Evolutionary conservation across 2,797 vertebrate species (phyloP), one percentile per base, ranked within the genome.

Genomic region (Lepidocolaptes lacrymiger): DNA sequence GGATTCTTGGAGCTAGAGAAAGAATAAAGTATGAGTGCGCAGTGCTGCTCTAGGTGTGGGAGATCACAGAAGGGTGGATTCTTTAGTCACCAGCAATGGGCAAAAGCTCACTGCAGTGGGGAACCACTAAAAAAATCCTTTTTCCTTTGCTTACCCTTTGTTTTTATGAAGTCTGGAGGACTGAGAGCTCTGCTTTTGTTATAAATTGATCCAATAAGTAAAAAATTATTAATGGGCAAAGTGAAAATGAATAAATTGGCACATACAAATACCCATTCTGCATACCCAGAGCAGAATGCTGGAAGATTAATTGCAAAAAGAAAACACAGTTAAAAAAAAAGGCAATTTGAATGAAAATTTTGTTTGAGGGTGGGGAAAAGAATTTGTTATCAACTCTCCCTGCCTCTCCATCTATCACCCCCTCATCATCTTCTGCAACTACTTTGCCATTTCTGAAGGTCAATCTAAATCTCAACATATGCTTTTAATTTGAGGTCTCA

Each of bases 401-500:
- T 89, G 27, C 39, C 11, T 22, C 12, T 89, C 24, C 49, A 77
- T 80, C 56, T 78, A 48, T 55, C 4, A 0, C 76, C 39, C 28
- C 79, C 66, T 90, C 88, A 75, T 64, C 62, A 83, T 77, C 49
- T 85, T 43, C 69, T 84, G 48, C 54, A 89, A 71, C 54, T 85
- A 32, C 72, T 73, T 85, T 71, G 24, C 13, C 1, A 84, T 92
- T 89, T 96, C 51, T 92, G 81, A 96, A 97, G 89, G 69, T 96
- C 93, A 92, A 12, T 16, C 13, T 93, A 69, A 83, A 85, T 85
- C 69, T 92, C 69, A 88, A 77, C 87, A 95, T 85, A 93, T 69
- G 87, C 15, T 95, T 94, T 92, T 85, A 88, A 93, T 92, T 36
- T 5, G 1, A 95, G 69, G 51, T 51, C 79, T 91, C 69, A 75